phyloP scores from a whole-genome alignment of 2,113 vertebrate species.

The Aythya baeri region DNA sequence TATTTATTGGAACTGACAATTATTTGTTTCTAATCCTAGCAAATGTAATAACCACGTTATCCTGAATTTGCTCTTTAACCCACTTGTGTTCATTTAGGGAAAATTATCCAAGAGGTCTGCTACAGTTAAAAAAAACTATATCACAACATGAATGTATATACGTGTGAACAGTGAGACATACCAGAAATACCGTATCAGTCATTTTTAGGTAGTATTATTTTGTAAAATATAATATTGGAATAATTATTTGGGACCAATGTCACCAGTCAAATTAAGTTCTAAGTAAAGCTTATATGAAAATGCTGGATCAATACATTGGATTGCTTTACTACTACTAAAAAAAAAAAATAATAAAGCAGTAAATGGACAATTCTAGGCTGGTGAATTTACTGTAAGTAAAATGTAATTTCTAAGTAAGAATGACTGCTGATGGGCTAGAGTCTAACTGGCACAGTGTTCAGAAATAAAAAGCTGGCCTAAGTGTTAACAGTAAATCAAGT shows the following conservation, averaged over 20 bases:
- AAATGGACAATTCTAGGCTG: not conserved
- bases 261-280: not conserved
- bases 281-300: not conserved
- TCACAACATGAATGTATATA: not conserved
- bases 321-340: not conserved
- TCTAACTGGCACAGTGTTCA: not conserved
- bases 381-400: not conserved
- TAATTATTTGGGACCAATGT: not conserved
- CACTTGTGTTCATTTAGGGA: not conserved
- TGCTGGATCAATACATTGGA: not conserved
- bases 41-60: not conserved
- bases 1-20: not conserved
- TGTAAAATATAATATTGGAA: not conserved
- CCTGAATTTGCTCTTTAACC: not conserved
- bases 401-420: not conserved
- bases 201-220: not conserved
- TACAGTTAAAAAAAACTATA: not conserved
- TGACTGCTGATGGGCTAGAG: not conserved
- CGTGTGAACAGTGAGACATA: rapidly evolving
- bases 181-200: not conserved
- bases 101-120: not conserved
- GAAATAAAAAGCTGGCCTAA: not conserved
- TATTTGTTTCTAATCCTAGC: not conserved
- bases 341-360: not conserved
- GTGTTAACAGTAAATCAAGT: not conserved